These are phyloP conservation scores for Pogonocichla stellata DNA, from an alignment of 2,113 vertebrate species.

Conservation along the genomic window DNA sequence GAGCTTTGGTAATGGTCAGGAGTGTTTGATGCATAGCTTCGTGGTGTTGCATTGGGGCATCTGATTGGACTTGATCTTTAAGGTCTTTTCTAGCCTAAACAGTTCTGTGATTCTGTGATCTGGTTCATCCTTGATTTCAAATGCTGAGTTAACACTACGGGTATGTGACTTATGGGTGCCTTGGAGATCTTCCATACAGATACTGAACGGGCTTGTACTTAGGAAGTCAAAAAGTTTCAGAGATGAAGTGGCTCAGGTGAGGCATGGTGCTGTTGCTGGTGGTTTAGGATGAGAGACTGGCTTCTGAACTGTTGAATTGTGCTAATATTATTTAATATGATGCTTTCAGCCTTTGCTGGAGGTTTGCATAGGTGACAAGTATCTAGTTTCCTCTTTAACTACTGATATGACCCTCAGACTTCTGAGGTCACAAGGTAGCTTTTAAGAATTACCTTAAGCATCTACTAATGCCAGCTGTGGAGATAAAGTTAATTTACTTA, in stretches of 20 bases:
- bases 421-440: neutral
- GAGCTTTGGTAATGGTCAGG: neutral
- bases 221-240: neutral
- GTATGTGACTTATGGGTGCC: neutral
- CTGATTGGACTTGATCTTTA: neutral
- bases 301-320: neutral
- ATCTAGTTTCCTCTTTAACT: neutral
- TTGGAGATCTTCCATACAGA: neutral
- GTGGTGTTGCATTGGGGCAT: neutral
- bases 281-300: neutral
- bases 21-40: neutral
- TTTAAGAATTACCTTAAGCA: neutral
- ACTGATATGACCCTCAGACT: neutral
- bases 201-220: neutral
- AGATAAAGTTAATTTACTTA: neutral
- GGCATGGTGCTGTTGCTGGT: neutral
- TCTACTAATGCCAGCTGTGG: neutral
- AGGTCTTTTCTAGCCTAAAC: neutral
- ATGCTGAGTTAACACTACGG: neutral
- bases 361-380: neutral
- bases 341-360: neutral
- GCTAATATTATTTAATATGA: neutral
- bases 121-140: neutral
- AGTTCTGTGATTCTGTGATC: neutral
- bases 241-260: neutral